These are phyloP conservation scores for Haplochromis burtoni DNA, from an alignment of 2,113 vertebrate species.

Conservation along the genomic window DNA sequence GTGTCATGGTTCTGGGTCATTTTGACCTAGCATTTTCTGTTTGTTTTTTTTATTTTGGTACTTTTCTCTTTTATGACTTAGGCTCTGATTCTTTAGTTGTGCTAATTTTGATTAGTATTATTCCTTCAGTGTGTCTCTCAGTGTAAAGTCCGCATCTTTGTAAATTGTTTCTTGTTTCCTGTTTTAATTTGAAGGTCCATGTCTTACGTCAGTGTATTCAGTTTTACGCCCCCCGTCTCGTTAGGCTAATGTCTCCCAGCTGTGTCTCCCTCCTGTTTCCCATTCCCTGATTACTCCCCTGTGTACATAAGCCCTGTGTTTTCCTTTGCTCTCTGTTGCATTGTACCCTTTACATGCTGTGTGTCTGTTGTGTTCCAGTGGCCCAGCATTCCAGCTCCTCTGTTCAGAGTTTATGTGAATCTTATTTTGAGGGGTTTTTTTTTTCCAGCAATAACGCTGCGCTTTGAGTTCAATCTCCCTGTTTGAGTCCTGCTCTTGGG, in stretches of 20 bases:
- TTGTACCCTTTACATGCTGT: neutral
- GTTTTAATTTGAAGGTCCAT: neutral
- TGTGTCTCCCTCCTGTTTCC: neutral
- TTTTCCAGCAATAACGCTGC: neutral
- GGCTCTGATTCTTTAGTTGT: neutral
- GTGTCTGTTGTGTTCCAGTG: neutral
- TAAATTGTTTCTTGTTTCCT: neutral
- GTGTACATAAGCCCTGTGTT: neutral
- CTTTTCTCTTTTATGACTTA: neutral
- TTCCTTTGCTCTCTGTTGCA: neutral
- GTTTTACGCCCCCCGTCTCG: neutral
- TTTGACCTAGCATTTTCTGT: neutral
- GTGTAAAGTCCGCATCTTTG: neutral
- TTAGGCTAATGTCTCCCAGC: neutral
- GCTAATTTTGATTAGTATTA: neutral
- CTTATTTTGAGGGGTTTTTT: accelerated
- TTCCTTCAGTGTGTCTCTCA: neutral
- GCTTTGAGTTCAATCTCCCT: neutral
- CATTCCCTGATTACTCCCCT: neutral
- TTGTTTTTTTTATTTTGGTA: neutral
- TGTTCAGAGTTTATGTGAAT: neutral
- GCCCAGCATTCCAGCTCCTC: neutral
- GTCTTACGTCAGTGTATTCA: neutral
- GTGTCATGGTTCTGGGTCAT: neutral
- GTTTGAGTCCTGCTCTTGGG: neutral